Conservation (phyloP, 2,797 vertebrate genomes). For the Fistularia tabacaria region DNA sequence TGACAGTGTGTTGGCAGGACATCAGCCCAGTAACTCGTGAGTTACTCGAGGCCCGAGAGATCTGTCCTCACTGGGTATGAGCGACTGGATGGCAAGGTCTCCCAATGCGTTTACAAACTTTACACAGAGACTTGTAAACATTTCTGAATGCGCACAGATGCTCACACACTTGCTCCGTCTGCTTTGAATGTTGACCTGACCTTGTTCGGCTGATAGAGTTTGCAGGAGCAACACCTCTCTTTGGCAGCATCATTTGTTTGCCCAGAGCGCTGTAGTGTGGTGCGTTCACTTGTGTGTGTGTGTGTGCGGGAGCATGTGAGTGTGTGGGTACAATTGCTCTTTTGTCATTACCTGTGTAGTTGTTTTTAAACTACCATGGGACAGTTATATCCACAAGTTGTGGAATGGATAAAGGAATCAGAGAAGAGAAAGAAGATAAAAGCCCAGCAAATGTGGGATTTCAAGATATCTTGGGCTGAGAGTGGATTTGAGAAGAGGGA, state of each 20-base stretch:
- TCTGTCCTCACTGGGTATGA: slow-evolving; percentile 27
- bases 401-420: slow-evolving; percentile 7
- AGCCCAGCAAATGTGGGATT: slow-evolving; percentile 2
- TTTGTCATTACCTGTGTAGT: too few species aligned
- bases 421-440: too few species aligned
- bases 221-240: slow-evolving; percentile 55
- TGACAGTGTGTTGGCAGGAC: slow-evolving; percentile 31
- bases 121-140: slow-evolving; percentile 17
- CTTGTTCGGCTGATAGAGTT: slow-evolving; percentile 59
- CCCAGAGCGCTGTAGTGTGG: slow-evolving; percentile 25
- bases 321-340: neutral
- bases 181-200: slow-evolving; percentile 58
- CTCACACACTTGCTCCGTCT: slow-evolving; percentile 5
- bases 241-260: slow-evolving; percentile 62
- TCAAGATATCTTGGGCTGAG: slow-evolving; percentile 13
- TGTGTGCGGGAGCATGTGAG: slow-evolving; percentile 8
- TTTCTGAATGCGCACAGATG: slow-evolving; percentile 1
- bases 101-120: slow-evolving; percentile 12
- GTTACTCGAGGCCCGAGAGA: slow-evolving; percentile 14
- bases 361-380: slow-evolving; percentile 17
- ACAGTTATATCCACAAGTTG: slow-evolving; percentile 22
- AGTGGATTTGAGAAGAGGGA: neutral
- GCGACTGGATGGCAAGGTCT: slow-evolving; percentile 39
- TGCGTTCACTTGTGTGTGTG: slow-evolving; percentile 7
- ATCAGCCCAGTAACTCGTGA: slow-evolving; percentile 13